A percentile compares a stretch with the other conserved stretches of the same genome.
Evolutionary conservation across 2,797 vertebrate species (phyloP).

Genomic region (Myripristis murdjan): DNA sequence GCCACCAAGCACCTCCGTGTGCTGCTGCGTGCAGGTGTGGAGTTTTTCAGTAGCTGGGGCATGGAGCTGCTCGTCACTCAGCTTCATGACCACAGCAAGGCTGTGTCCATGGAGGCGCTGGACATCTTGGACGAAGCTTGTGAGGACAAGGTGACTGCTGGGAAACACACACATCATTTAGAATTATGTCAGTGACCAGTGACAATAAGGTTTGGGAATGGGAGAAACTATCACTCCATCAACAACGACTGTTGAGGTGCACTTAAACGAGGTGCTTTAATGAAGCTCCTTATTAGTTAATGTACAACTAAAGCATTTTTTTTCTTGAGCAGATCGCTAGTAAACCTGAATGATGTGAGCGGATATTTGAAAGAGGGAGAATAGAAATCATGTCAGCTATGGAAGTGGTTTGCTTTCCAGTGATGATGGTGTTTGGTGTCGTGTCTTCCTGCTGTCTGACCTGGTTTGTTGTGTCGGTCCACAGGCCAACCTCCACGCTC

Average conservation of each 20-base stretch:
- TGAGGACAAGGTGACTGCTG: conserved; percentile 93
- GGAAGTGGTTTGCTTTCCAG: conserved; percentile 1
- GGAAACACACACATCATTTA: not conserved
- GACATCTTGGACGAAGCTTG: conserved; percentile 98
- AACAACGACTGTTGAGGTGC: too few species aligned
- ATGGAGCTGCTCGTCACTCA: conserved; percentile 99
- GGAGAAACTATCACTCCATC: too few species aligned
- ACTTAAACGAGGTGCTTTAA: too few species aligned
- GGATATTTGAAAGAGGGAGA: too few species aligned
- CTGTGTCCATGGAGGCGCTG: conserved; percentile 95
- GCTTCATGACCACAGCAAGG: conserved; percentile 97
- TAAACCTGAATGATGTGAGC: too few species aligned
- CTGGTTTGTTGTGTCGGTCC: conserved; percentile 41
- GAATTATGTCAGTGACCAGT: not conserved
- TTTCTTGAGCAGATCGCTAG: too few species aligned
- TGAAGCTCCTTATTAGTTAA: too few species aligned
- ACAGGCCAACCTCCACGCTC: conserved; percentile 97
- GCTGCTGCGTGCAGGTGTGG: conserved; percentile 94
- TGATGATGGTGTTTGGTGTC: not conserved
- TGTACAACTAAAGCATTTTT: too few species aligned
- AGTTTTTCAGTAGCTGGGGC: conserved; percentile 99
- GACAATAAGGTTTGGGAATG: too few species aligned
- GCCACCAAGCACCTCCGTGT: conserved; percentile 98
- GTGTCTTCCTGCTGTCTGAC: conserved; percentile 17
- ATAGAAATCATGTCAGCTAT: not conserved